Conservation (phyloP, 2,113 vertebrate genomes). For the Atractosteus spatula region DNA sequence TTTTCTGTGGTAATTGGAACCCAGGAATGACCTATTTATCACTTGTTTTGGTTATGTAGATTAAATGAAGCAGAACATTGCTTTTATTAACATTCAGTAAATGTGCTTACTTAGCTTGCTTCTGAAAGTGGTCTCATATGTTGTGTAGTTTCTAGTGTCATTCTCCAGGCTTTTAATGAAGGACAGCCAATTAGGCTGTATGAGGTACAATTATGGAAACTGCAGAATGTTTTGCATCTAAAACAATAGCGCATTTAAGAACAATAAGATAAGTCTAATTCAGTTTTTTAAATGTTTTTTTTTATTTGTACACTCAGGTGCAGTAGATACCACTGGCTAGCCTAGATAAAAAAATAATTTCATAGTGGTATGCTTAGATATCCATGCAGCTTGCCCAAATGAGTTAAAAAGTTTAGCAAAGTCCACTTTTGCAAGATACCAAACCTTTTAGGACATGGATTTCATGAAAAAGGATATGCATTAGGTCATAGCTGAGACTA, state of each 20-base stretch:
- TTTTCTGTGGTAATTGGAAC: neutral
- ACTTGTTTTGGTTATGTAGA: neutral
- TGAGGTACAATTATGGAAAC: neutral
- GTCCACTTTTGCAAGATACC: no score
- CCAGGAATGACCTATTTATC: neutral
- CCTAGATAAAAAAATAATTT: no score
- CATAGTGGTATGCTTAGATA: no score
- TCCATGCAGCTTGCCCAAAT: no score
- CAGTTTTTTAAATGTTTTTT: no score
- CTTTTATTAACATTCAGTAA: slow-evolving; percentile 3
- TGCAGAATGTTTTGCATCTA: neutral
- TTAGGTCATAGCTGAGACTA: no score
- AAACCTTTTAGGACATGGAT: no score
- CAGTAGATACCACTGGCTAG: no score
- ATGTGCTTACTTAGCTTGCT: neutral
- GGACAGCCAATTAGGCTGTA: neutral
- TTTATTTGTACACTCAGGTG: no score
- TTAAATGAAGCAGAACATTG: slow-evolving; percentile 2
- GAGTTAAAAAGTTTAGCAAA: no score
- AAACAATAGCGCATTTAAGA: neutral
- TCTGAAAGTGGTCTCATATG: neutral
- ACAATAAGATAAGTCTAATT: neutral
- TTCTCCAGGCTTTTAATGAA: neutral
- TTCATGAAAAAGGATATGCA: no score
- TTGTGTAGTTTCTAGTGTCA: neutral